phyloP scores from a whole-genome alignment of 2,888 invertebrate species.

The Camptogramma bilineatum region DNA sequence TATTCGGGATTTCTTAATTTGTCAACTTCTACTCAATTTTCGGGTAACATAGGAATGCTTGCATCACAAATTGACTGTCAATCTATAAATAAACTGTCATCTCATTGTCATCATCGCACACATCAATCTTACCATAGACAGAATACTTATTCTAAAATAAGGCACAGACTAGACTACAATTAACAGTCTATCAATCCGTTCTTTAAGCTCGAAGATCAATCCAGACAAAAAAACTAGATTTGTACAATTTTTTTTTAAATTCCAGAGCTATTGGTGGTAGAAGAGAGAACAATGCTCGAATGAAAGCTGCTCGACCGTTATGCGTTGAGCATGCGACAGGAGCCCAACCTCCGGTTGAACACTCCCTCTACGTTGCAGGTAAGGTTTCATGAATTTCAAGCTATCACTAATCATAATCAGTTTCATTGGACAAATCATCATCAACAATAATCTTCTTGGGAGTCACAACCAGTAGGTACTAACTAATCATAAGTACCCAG shows the following conservation, averaged over 20 bases:
- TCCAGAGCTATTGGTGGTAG: slow-evolving; percentile 55
- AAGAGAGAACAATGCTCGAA: slow-evolving; percentile 61
- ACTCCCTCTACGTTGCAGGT: slow-evolving; percentile 73
- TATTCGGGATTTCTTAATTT: no score
- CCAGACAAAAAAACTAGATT: background rate
- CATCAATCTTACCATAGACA: slow-evolving; percentile 1
- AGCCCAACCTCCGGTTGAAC: slow-evolving; percentile 60
- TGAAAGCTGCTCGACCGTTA: slow-evolving; percentile 70
- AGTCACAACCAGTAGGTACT: no score
- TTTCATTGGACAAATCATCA: no score
- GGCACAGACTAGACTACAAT: background rate
- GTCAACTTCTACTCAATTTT: background rate
- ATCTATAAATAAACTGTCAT: background rate
- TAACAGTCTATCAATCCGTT: background rate
- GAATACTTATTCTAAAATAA: background rate
- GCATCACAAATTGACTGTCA: slow-evolving; percentile 11
- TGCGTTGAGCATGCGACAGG: slow-evolving; percentile 75
- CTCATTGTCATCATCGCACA: background rate
- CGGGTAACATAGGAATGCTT: background rate
- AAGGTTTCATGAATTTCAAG: slow-evolving; percentile 21
- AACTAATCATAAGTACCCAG: no score
- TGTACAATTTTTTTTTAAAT: background rate
- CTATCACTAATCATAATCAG: background rate
- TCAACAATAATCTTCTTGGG: no score
- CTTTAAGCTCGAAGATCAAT: no score